Conservation (phyloP, 1,140 invertebrate species). For the Drosophila kohkoa region DNA sequence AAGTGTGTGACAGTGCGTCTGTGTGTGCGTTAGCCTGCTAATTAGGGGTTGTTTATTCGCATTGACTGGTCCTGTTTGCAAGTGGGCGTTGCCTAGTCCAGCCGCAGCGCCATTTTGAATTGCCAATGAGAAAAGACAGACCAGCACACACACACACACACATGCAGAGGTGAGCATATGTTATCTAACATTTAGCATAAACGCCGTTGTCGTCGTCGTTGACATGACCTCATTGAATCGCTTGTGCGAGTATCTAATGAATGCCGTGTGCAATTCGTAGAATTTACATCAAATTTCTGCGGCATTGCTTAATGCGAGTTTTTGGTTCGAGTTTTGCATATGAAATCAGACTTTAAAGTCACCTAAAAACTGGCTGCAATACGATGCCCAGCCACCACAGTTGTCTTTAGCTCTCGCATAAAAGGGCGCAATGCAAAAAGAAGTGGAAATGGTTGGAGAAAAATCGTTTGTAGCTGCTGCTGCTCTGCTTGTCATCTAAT, state of each 20-base stretch:
- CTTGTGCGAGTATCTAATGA: constrained; percentile 65
- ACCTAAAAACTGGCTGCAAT: constrained; percentile 49
- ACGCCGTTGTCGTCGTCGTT: constrained; percentile 41
- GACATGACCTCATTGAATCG: constrained; percentile 66
- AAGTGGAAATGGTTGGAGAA: constrained; percentile 8
- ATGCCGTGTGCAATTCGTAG: constrained; percentile 65
- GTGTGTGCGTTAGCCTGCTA: constrained; percentile 34
- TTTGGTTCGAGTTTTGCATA: constrained; percentile 49
- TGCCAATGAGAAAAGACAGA: constrained; percentile 29
- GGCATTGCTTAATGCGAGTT: constrained; percentile 61
- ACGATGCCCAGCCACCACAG: constrained; percentile 33
- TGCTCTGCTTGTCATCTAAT: constrained; percentile 69
- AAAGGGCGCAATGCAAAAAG: constrained; percentile 47
- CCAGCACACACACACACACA: neutral
- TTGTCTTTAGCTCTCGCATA: constrained; percentile 8
- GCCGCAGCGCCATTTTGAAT: constrained; percentile 45
- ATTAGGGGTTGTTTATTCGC: constrained; percentile 45
- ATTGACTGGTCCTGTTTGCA: constrained; percentile 36
- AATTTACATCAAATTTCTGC: constrained; percentile 79
- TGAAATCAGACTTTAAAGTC: constrained; percentile 51
- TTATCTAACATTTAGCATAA: constrained; percentile 49
- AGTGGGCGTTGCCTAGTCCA: constrained; percentile 39
- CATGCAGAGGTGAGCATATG: neutral
- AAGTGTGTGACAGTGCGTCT: constrained; percentile 5
- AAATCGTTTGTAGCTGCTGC: constrained; percentile 41